Base-by-base conservation (phyloP, 2,797 vertebrate species). In the Epinephelus awoara region DNA sequence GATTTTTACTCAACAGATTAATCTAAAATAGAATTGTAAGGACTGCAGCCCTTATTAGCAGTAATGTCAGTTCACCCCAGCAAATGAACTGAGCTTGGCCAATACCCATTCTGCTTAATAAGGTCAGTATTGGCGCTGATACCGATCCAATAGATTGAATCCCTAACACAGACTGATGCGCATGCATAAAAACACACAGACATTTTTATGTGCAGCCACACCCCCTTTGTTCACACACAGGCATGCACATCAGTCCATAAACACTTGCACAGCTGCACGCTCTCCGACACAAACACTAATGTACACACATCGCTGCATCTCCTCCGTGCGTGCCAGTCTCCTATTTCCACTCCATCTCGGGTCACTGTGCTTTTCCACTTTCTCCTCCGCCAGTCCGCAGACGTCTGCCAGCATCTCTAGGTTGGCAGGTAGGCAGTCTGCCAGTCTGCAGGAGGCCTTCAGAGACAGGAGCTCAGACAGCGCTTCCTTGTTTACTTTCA, bases 401-500 rank as follows among this genome's bases (percentile, higher is more conserved):
- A 51, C 17, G 38, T 58, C 79, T 68, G 62, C 75, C 81, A 63
- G 77, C 57, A 0, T 67, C 79, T 83, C 62, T 57, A 58, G 80
- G 70, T 75, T 71, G 65, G 75, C 83, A 64, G 72, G 71, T 27
- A 61, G 76, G 75, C 82, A 67, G 56, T 10, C 68, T 79, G 75
- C 74, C 84, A 69, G 78, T 68, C 85, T 55, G 67, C 77, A 66
- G 87, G 84, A 80, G 72, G 81, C 67, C 84, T 58, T 87, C 15
- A 1, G 77, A 82, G 80, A 88, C 75, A 5, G 63, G 25, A 50
- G 74, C 70, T 79, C 77, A 85, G 77, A 86, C 77, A 54, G 72
- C 52, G 27, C 54, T 69, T 71, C 52, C 76, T 74, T 82, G 80
- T 87, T 87, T 85, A 69, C 83, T 75, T 85, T 84, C 82, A 83